These are phyloP conservation scores for Platyura marginata DNA, from an alignment of 1,140 invertebrate genomes.

Conservation along the genomic window DNA sequence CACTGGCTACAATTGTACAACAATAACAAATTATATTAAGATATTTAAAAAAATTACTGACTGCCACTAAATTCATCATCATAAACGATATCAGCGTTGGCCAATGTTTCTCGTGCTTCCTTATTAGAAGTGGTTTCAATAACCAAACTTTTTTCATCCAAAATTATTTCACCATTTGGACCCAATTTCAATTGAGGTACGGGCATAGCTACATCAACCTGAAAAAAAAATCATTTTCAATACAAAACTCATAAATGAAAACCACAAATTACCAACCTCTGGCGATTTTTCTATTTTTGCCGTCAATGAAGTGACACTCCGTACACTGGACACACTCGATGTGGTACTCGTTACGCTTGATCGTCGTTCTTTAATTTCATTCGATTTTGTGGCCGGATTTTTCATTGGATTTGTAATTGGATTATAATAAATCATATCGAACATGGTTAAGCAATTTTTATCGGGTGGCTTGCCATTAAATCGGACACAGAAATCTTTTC, in stretches of 20 bases:
- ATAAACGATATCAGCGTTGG: constrained; percentile 41
- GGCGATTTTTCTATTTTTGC: constrained; percentile 11
- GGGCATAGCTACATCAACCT: constrained; percentile 32
- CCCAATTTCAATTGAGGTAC: constrained; percentile 79
- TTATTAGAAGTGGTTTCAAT: constrained; percentile 53
- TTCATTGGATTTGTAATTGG: constrained; percentile 50
- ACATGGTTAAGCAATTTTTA: constrained; percentile 59
- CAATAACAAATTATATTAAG: no score
- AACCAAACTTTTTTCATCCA: constrained; percentile 72
- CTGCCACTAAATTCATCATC: constrained; percentile 37
- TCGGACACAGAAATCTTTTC: constrained; percentile 35
- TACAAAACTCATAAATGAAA: no score
- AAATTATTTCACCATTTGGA: constrained; percentile 65
- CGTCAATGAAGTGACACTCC: background rate
- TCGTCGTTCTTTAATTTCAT: background rate
- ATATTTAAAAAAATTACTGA: no score
- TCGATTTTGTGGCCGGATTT: constrained; percentile 2
- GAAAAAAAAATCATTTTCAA: constrained; percentile 20
- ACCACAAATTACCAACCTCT: constrained; percentile 25
- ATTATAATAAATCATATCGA: constrained; percentile 81
- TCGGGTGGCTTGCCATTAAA: constrained; percentile 37
- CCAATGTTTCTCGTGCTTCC: constrained; percentile 37
- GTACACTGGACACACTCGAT: background rate
- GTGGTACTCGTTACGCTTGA: background rate
- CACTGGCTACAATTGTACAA: constrained; percentile 18